Base-by-base conservation (phyloP, 1,140 invertebrate species). In the Drosophila varians region DNA sequence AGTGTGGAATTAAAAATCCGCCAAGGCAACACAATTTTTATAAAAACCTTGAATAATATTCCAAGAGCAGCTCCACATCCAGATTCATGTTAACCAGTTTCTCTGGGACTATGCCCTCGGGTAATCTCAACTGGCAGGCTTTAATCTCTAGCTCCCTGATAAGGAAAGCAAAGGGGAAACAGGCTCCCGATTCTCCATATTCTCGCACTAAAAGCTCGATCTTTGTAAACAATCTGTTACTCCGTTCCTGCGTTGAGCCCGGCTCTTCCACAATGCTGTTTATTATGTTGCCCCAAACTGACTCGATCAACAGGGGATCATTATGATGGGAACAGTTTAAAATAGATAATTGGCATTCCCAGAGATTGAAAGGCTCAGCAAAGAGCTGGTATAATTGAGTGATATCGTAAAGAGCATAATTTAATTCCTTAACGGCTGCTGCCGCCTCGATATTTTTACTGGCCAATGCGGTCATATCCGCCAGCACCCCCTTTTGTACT, bases 321-420 rank as follows among this genome's bases (percentile, higher is more conserved):
- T 95, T 95, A 90, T 97, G 95, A 19, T 95, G 95, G 1, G 96
- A 95, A 79, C 96, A 97, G 68, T 97, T 95, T 23, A 97, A 94
- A 73, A 97, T 97, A 0, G 95, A 95, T 36, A 97, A 91, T 92
- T 97, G 96, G 87, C 96, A 96, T 91, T 97, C 96, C 95, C 96
- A 96, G 21, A 97, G 92, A 64, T 95, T 93, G 84, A 96, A 95
- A 2, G 95, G 95, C 65, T 97, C 95, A 1, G 95, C 95, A 90
- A 96, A 97, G 60, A 96, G 94, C 90, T 96, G 95, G 77, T 96
- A 98, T 2, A 99, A 91, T 94, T 97, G 90, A 14, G 86, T 91
- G 9, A 91, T 91, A 61, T 91, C 87, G 25, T 86, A 91, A 0
- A 91, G 88, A 52, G 65, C 80, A 26, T 72, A 79, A 47, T 90